phyloP scores from a whole-genome alignment of 2,797 vertebrate genomes.

The Euthynnus affinis region DNA sequence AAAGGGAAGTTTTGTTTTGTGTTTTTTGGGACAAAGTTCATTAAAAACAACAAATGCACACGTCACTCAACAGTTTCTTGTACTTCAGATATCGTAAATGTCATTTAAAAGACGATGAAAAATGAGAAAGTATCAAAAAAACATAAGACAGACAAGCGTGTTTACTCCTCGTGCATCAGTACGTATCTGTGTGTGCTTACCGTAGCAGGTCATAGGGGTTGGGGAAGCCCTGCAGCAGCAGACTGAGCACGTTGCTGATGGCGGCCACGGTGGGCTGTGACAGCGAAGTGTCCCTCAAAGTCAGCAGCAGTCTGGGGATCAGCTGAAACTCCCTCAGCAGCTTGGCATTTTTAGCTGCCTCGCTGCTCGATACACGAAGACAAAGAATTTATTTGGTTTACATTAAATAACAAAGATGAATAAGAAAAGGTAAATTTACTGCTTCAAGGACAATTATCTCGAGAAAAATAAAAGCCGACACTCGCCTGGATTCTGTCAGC shows the following conservation, averaged over 20 bases:
- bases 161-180: background rate
- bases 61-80: background rate
- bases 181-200: constrained; percentile 72
- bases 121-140: too few relatives aligned
- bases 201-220: constrained; percentile 95
- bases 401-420: too few relatives aligned
- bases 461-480: constrained; percentile 1
- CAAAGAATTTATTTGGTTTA: too few relatives aligned
- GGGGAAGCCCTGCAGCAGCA: constrained; percentile 96
- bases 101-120: too few relatives aligned
- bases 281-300: constrained; percentile 93
- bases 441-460: too few relatives aligned
- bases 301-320: constrained; percentile 94
- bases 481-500: constrained; percentile 97
- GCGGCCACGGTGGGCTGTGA: constrained; percentile 96
- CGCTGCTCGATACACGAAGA: too few relatives aligned
- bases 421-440: too few relatives aligned
- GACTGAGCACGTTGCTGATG: constrained; percentile 95
- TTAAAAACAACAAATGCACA: too few relatives aligned
- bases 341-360: constrained; percentile 96
- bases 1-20: background rate
- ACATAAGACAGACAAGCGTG: background rate
- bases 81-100: too few relatives aligned
- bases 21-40: background rate
- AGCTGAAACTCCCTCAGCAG: constrained; percentile 97